Evolutionary conservation across 1,140 invertebrate species (phyloP), one percentile per base, ranked within the genome.

Genomic region (Neuroterus valhalla): DNA sequence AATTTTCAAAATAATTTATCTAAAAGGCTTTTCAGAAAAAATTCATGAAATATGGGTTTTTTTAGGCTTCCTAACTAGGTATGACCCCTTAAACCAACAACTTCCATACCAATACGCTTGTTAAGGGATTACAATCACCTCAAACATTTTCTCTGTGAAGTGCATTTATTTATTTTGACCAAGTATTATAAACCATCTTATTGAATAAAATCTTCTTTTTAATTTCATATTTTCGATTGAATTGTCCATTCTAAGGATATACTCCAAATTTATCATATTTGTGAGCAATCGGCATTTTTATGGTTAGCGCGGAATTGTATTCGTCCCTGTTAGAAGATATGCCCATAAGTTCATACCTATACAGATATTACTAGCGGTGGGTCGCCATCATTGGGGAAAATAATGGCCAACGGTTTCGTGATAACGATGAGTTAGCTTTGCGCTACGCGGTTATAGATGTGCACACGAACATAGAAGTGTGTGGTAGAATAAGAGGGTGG

Each of bases 341-440:
- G n/a, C n/a, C n/a, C n/a, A n/a, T n/a, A n/a, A n/a, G n/a, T 26
- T 23, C 52, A 62, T 62, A 62, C 52, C 12, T 38, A 31, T 62
- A 62, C 23, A 62, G 50, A 55, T 62, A 62, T 62, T 55, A 26
- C 52, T 1, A 55, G 52, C 52, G 23, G 23, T 62, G 52, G 68
- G 42, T 70, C 66, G 77, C 82, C 81, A 84, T 86, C 84, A 86
- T 84, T 79, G 81, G 78, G 66, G 80, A 80, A 87, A 88, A 87
- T 87, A 87, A 87, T 86, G 83, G 83, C 73, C 79, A 78, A 83
- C 75, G 77, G 81, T 86, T 86, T 85, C 84, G 77, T 80, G 87
- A 89, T 89, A 88, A 89, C 86, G 86, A 87, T 87, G 86, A 89
- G 84, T 89, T 89, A 87, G 83, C 83, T 82, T 81, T 81, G 77